Conservation (phyloP, 1,140 invertebrate species). For the Euwallacea similis region DNA sequence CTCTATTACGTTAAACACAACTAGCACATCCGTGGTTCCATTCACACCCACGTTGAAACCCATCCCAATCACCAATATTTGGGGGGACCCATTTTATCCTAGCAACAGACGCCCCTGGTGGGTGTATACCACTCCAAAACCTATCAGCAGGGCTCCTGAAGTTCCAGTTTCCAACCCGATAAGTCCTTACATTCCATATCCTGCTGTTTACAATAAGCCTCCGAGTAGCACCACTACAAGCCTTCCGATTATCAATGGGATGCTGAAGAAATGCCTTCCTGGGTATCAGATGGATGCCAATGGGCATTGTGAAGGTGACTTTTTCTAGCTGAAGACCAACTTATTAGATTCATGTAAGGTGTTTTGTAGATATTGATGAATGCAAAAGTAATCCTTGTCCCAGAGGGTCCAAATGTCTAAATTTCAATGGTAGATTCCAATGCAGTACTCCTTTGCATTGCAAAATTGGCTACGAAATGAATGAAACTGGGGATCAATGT, state of each 20-base stretch:
- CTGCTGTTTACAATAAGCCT: too few species aligned
- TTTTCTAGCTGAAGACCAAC: neutral
- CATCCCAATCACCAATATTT: slow-evolving; percentile 16
- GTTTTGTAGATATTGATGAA: slow-evolving; percentile 55
- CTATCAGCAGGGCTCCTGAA: too few species aligned
- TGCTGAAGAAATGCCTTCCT: slow-evolving; percentile 53
- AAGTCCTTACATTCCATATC: too few species aligned
- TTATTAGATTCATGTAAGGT: neutral
- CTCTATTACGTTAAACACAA: neutral
- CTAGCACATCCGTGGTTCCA: neutral
- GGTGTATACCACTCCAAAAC: slow-evolving; percentile 2
- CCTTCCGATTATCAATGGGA: slow-evolving; percentile 41
- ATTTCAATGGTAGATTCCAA: slow-evolving; percentile 59
- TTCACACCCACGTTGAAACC: slow-evolving; percentile 5
- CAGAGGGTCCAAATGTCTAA: slow-evolving; percentile 58
- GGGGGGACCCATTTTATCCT: slow-evolving; percentile 14
- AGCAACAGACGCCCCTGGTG: neutral
- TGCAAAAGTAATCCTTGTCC: slow-evolving; percentile 54
- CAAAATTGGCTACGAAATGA: slow-evolving; percentile 54
- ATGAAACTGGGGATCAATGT: slow-evolving; percentile 54
- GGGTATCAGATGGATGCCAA: slow-evolving; percentile 60
- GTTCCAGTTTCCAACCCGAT: too few species aligned
- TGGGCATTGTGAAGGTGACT: slow-evolving; percentile 57
- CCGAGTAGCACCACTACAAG: slow-evolving; percentile 5
- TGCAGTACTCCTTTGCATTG: slow-evolving; percentile 60